A percentile compares a stretch with the other conserved stretches of the same genome.
Evolutionary conservation across 2,888 invertebrate species (phyloP).

Genomic region (Seira sanloemensis): DNA sequence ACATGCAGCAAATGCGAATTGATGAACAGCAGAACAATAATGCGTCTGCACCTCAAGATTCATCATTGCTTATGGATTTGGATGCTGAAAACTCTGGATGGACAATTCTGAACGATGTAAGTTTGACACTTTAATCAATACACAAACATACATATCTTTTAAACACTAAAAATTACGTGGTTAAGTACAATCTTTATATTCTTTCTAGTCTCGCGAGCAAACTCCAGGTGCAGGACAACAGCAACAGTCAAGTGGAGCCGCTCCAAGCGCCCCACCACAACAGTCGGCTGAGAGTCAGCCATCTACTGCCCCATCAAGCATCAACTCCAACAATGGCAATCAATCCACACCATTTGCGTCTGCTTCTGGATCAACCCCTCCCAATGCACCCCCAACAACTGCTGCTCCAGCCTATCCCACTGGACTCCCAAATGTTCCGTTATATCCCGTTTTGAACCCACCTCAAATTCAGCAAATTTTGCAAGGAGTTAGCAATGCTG

Average conservation of each 20-base stretch:
- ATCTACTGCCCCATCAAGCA: background rate
- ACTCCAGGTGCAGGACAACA: constrained; percentile 14
- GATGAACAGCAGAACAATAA: constrained; percentile 24
- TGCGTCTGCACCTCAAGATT: constrained; percentile 37
- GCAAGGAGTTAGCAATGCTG: constrained; percentile 63
- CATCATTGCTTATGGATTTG: constrained; percentile 49
- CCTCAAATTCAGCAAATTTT: constrained; percentile 67
- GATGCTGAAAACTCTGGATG: constrained; percentile 66
- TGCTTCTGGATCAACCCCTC: background rate
- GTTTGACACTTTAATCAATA: constrained; percentile 14
- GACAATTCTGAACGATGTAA: constrained; percentile 67
- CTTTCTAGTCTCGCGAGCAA: constrained; percentile 40
- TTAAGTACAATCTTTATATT: constrained; percentile 2
- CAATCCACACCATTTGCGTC: constrained; percentile 31
- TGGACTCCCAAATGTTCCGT: constrained; percentile 33
- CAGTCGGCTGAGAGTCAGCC: background rate
- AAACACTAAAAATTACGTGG: no score
- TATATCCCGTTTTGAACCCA: constrained; percentile 60
- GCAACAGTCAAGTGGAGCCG: constrained; percentile 15
- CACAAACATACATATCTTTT: background rate
- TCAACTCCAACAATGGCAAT: constrained; percentile 25
- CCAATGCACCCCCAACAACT: background rate
- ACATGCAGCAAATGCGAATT: constrained; percentile 45
- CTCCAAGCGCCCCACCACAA: constrained; percentile 16
- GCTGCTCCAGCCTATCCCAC: constrained; percentile 27